phyloP scores from a whole-genome alignment of 2,113 vertebrate genomes.

The Clarias gariepinus region DNA sequence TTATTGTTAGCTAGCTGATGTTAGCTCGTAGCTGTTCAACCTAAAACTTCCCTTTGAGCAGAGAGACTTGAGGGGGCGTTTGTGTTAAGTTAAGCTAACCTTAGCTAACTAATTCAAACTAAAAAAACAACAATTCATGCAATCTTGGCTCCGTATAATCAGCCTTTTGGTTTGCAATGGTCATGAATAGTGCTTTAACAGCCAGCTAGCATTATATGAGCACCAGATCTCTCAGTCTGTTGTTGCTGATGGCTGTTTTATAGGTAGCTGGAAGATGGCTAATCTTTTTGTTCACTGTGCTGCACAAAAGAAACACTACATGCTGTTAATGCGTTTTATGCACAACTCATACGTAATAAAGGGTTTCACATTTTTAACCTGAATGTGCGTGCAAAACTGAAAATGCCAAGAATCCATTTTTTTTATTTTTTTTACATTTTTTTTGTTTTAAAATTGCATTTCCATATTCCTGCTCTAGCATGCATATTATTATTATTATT shows the following conservation, averaged over 20 bases:
- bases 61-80: constrained; percentile 31
- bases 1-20: not conserved
- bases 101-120: not conserved
- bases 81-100: not conserved
- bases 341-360: not conserved
- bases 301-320: not conserved
- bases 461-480: not conserved
- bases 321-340: not conserved
- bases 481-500: not conserved
- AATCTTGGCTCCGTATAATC: not conserved
- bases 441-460: not conserved
- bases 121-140: not conserved
- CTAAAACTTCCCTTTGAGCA: constrained; percentile 17
- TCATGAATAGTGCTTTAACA: not conserved
- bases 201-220: not conserved
- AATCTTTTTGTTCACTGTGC: constrained; percentile 13
- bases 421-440: not conserved
- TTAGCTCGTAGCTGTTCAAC: not conserved
- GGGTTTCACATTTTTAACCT: not conserved
- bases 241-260: not conserved
- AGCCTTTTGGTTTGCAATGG: not conserved
- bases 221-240: not conserved
- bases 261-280: not conserved
- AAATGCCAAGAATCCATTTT: not conserved
- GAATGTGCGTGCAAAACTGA: not conserved